A percentile compares a stretch with the other conserved stretches of the same genome.
Evolutionary conservation across 2,888 invertebrate genomes (phyloP).

Genomic region (Lasioglossum malachurum): DNA sequence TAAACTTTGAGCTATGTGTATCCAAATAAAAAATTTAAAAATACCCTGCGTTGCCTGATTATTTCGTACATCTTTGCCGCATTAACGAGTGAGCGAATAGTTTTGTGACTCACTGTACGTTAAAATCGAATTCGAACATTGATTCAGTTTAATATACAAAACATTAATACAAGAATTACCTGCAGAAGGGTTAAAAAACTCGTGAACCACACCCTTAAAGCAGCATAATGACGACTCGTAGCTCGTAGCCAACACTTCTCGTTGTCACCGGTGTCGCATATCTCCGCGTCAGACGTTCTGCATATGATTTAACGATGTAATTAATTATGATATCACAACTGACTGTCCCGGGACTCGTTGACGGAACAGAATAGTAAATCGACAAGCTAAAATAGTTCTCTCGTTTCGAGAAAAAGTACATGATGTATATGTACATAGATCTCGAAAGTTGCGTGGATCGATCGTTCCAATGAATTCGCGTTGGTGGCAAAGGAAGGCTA

Average conservation of each 20-base stretch:
- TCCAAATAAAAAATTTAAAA: too few species aligned
- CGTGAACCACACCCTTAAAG: background rate
- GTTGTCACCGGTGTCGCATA: background rate
- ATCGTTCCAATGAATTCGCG: slow-evolving; percentile 56
- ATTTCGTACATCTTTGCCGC: too few species aligned
- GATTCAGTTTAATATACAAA: too few species aligned
- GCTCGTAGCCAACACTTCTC: background rate
- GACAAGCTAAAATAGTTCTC: background rate
- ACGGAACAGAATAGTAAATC: background rate
- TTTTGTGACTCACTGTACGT: too few species aligned
- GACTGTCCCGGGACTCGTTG: too few species aligned
- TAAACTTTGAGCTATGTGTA: too few species aligned
- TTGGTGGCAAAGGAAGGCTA: slow-evolving; percentile 64
- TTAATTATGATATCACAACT: background rate
- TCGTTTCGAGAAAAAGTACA: background rate
- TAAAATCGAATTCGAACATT: too few species aligned
- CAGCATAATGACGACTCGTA: background rate
- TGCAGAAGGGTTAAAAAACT: background rate
- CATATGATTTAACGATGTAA: background rate
- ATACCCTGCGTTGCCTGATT: too few species aligned
- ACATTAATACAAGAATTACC: background rate
- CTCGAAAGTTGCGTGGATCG: slow-evolving; percentile 44
- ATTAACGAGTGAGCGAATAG: too few species aligned
- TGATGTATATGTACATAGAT: background rate
- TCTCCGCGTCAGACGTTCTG: background rate